These are phyloP conservation scores for Ramazzottius varieornatus DNA, from an alignment of 2,888 invertebrate species.

Conservation along the genomic window DNA sequence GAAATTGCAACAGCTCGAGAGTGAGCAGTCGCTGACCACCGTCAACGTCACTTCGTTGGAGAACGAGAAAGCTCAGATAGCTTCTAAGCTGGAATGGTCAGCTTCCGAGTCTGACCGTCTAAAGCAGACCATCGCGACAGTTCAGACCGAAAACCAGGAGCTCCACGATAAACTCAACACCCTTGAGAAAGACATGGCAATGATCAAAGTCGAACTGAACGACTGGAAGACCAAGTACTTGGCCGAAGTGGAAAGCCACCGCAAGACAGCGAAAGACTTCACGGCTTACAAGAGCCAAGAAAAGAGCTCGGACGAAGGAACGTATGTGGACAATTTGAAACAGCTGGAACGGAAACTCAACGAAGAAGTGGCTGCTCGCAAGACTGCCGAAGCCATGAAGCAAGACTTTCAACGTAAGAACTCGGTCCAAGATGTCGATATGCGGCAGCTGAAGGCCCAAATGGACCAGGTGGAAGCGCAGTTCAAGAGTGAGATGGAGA, in stretches of 20 bases:
- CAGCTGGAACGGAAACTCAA: conserved; percentile 57
- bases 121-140: not conserved
- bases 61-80: not conserved
- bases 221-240: conserved; percentile 27
- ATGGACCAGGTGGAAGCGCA: conserved; percentile 72
- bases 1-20: not conserved
- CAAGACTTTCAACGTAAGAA: conserved; percentile 81
- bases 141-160: not conserved
- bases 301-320: conserved; percentile 5
- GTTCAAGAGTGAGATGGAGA: conserved; percentile 57
- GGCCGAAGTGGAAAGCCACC: conserved; percentile 7
- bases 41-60: not conserved
- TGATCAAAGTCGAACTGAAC: conserved; percentile 60
- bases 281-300: conserved; percentile 4
- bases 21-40: not conserved
- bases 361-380: conserved; percentile 60
- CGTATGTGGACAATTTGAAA: not conserved
- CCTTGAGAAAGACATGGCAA: conserved; percentile 57
- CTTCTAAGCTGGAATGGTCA: not conserved
- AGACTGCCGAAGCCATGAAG: conserved; percentile 41
- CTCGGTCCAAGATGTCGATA: conserved; percentile 76
- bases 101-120: not conserved
- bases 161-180: conserved; percentile 45
- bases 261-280: not conserved
- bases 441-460: conserved; percentile 63